Evolutionary conservation across 2,113 vertebrate genomes (phyloP), one percentile per base, ranked within the genome.

Genomic region (Perca flavescens): DNA sequence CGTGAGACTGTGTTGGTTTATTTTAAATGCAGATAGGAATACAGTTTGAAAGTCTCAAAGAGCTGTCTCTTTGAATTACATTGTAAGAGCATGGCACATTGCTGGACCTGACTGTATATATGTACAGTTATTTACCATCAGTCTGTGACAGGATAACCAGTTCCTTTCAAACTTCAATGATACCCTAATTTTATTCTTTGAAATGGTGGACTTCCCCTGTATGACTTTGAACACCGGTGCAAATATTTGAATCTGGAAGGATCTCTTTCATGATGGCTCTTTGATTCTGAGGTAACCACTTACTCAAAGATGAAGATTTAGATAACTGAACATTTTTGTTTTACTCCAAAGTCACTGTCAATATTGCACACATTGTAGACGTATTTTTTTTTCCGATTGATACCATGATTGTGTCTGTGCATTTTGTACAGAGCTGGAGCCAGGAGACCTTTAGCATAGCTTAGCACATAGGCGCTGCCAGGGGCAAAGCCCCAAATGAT

Each of bases 261-360:
- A 25, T 56, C 63, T 81, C 77, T 84, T 79, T 84, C 21, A 84
- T 28, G 7, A 13, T 12, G n/a, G 15, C 28, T 80, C 61, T 86
- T 80, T 83, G 77, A 84, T 71, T 77, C 14, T 66, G 56, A 72
- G 56, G 40, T 28, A 25, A 47, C 0, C 10, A 50, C 40, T 54
- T 40, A n/a, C 64, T 68, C 56, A 63, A 25, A 81, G 61, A 43
- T 47, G 13, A 22, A 31, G 47, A 14, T 21, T 46, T 13, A 62
- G 11, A 49, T 19, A 17, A 15, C 16, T 7, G 10, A 6, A 52
- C 3, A 0, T 16, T 31, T 19, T 31, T 34, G 21, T 22, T 71
- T 22, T 11, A 31, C 17, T 28, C 22, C 4, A n/a, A 34, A 34
- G 6, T 34, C 6, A 34, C 34, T 6, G 34, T 34, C 34, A 34